Percentiles rank a stretch among this genome's conserved stretches.
These are phyloP conservation scores for Epinephelus malabaricus DNA, from an alignment of 2,797 vertebrate species.

Conservation along the genomic window DNA sequence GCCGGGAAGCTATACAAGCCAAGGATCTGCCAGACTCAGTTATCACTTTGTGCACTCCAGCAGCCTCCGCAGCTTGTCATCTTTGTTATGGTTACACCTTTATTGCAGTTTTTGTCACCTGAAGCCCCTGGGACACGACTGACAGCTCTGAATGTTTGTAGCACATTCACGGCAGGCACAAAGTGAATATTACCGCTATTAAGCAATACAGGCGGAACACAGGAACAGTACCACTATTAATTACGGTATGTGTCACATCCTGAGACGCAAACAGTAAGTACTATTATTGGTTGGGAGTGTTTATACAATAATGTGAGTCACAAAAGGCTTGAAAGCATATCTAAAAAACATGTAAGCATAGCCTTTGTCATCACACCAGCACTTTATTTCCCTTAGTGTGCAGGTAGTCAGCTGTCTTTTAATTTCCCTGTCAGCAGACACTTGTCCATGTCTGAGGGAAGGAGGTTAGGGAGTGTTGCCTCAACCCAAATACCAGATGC, in stretches of 20 bases:
- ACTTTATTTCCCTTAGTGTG: conserved; percentile 16
- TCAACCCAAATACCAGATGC: conserved; percentile 60
- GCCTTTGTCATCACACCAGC: background rate
- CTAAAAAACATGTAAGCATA: background rate
- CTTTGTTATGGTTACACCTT: conserved; percentile 21
- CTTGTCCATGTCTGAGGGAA: conserved; percentile 11
- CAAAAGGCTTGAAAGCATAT: background rate
- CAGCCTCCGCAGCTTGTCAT: conserved; percentile 20
- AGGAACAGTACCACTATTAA: background rate
- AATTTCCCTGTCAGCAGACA: conserved; percentile 43
- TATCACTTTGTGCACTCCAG: conserved; percentile 4
- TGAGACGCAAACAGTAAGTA: background rate
- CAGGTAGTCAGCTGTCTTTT: conserved; percentile 24
- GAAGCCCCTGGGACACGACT: conserved; percentile 6
- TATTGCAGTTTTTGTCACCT: conserved; percentile 15
- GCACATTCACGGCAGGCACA: background rate
- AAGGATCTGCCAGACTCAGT: conserved; percentile 3
- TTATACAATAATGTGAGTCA: background rate
- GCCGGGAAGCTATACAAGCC: conserved; percentile 14
- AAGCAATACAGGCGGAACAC: background rate
- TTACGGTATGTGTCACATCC: background rate
- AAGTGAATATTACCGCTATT: background rate
- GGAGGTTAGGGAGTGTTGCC: conserved; percentile 30
- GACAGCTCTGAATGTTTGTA: conserved; percentile 9
- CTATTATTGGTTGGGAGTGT: background rate